phyloP scores from a whole-genome alignment of 2,113 vertebrate genomes.

The Ochotona curzoniae region DNA sequence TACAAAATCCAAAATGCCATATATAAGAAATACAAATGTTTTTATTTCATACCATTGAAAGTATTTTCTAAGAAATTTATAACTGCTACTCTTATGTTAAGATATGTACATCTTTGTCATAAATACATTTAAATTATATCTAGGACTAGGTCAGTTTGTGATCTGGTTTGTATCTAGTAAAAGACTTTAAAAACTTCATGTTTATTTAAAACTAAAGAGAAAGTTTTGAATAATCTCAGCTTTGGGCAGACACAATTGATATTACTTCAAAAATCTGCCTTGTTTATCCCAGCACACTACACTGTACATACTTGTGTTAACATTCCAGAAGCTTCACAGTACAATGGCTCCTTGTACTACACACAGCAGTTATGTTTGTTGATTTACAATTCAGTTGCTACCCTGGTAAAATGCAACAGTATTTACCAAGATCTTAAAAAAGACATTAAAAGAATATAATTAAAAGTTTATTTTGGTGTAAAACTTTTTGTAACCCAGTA shows the following conservation, averaged over 20 bases:
- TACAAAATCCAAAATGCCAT: background rate
- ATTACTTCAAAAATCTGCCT: constrained; percentile 18
- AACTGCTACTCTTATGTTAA: background rate
- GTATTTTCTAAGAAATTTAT: constrained; percentile 26
- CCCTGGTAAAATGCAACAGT: background rate
- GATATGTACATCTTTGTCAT: background rate
- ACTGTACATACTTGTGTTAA: background rate
- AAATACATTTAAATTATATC: background rate
- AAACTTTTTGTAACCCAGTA: too few species aligned
- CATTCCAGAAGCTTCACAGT: background rate
- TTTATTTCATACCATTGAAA: background rate
- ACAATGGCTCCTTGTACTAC: constrained; percentile 53
- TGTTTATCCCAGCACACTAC: constrained; percentile 15
- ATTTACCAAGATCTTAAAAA: too few species aligned
- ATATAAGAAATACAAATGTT: background rate
- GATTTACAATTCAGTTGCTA: constrained; percentile 27
- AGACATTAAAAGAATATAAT: too few species aligned
- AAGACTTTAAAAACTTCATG: background rate
- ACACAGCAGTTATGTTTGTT: background rate
- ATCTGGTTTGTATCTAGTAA: background rate
- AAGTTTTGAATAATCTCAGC: background rate
- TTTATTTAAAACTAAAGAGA: background rate
- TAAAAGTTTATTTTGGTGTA: too few species aligned
- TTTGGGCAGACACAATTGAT: background rate
- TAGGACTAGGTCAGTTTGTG: background rate